Evolutionary conservation across 2,888 invertebrate genomes (phyloP), one percentile per base, ranked within the genome.

Genomic region (Achlya flavicornis): DNA sequence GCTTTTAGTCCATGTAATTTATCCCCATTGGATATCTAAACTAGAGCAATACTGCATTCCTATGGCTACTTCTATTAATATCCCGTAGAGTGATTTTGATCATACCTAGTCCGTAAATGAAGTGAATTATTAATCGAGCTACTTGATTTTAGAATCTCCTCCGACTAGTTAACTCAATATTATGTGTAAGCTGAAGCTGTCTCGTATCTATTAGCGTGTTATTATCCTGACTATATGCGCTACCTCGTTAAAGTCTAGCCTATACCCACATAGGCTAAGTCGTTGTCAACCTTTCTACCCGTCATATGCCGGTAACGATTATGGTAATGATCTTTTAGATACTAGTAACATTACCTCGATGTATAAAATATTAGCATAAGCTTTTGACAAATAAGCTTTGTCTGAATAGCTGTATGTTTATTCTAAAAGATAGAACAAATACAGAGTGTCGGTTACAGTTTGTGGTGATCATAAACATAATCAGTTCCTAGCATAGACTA

Each of bases 191-290:
- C 53, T 7, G 53, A 19, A 53, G 53, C 53, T 53, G 19, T 53
- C 46, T 19, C 53, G 53, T 53, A 53, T 53, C 53, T n/a, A 33
- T 33, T 35, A 57, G 19, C 57, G 57, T 57, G 16, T 19, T 38
- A 62, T 57, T 41, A 57, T 32, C 57, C 43, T 58, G 32, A 63
- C 33, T 63, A 19, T 63, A 19, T 19, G 19, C 53, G 19, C 53
- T 53, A 14, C 10, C 53, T 53, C 53, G 19, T 53, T 53, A 53
- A 48, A 53, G 53, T 6, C 8, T 53, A n/a, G n/a, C n/a, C n/a
- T n/a, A n/a, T n/a, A n/a, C n/a, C n/a, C n/a, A n/a, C n/a, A 8
- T 53, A 19, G 10, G 53, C 53, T 16, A 10, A 19, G 53, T 7
- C n/a, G 48, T n/a, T 48, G 48, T 53, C 53, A 53, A 19, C 19